Conservation (phyloP, 2,797 vertebrate species). For the Pteronotus mesoamericanus region DNA sequence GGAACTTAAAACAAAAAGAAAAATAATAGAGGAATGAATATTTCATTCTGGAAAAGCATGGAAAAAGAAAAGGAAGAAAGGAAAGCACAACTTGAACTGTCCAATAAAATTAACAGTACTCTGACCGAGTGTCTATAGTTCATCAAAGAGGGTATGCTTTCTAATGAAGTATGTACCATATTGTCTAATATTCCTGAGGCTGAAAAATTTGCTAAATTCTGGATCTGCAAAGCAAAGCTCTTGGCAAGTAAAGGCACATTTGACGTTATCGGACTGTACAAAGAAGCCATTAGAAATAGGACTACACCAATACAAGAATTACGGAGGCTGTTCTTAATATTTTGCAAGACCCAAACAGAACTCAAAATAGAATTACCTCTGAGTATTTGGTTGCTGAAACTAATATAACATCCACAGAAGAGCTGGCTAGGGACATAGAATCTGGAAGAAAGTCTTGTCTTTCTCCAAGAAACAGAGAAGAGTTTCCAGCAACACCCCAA, state of each 20-base stretch:
- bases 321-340: constrained; percentile 87
- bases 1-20: constrained; percentile 77
- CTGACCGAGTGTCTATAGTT: constrained; percentile 88
- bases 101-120: constrained; percentile 80
- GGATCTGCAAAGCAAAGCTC: constrained; percentile 91
- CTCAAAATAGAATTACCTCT: background rate
- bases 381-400: background rate
- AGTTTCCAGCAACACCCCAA: background rate
- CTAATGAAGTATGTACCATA: constrained; percentile 78
- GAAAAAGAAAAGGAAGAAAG: constrained; percentile 84
- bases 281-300: constrained; percentile 87
- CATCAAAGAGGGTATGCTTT: constrained; percentile 70
- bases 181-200: constrained; percentile 87
- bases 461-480: background rate
- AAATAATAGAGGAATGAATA: constrained; percentile 56
- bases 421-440: background rate
- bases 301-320: constrained; percentile 89
- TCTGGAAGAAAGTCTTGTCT: background rate
- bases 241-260: constrained; percentile 84
- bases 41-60: constrained; percentile 81
- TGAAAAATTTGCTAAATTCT: constrained; percentile 91
- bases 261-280: constrained; percentile 86
- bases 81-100: constrained; percentile 79
- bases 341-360: constrained; percentile 80
- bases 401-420: background rate